phyloP scores from a whole-genome alignment of 2,888 invertebrate species.

The Opisthograptis luteolata region DNA sequence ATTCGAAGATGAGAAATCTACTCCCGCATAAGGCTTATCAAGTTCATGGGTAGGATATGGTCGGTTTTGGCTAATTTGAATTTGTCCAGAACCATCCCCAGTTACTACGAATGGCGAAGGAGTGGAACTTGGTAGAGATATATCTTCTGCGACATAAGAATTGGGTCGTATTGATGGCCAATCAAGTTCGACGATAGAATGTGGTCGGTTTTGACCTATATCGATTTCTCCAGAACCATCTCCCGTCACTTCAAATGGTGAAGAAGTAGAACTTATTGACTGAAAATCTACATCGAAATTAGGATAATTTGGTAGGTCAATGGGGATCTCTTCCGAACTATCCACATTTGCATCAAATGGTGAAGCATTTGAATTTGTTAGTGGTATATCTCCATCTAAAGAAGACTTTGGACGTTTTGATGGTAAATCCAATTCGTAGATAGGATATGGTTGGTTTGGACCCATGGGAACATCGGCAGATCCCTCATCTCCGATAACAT shows the following conservation, averaged over 20 bases:
- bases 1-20: background rate
- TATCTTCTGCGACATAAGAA: background rate
- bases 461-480: background rate
- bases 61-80: background rate
- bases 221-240: background rate
- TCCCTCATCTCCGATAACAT: background rate
- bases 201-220: background rate
- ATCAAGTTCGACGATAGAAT: background rate
- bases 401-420: background rate
- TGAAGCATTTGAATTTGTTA: background rate
- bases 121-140: background rate
- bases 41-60: no score
- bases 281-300: no score
- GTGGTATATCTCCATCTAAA: background rate
- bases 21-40: no score
- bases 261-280: no score
- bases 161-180: background rate
- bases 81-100: conserved; percentile 1
- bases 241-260: background rate
- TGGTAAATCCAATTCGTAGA: background rate
- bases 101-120: background rate
- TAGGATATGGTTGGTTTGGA: background rate
- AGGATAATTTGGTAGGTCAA: background rate
- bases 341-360: background rate
- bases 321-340: background rate